Conservation (phyloP, 2,113 vertebrate species). For the Chrysemys picta region DNA sequence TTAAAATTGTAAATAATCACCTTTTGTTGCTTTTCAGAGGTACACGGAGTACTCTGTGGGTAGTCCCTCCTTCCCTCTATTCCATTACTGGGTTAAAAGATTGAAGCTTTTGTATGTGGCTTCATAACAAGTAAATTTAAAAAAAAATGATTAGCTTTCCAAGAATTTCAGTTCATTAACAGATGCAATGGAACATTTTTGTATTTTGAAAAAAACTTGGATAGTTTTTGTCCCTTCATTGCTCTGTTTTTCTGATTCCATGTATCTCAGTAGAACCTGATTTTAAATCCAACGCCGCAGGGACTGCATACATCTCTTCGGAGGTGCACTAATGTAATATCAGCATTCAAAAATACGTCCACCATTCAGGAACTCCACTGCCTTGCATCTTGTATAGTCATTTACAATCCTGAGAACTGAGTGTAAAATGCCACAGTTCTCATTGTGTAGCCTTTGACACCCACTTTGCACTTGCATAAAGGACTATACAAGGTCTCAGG, state of each 20-base stretch:
- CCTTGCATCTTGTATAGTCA: neutral
- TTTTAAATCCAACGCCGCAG: neutral
- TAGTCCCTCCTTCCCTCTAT: conserved; percentile 11
- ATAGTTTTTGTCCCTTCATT: neutral
- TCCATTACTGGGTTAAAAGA: conserved; percentile 55
- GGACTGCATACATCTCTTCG: neutral
- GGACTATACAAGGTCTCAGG: neutral
- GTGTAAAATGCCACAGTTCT: neutral
- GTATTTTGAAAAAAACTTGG: conserved; percentile 20
- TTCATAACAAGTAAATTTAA: conserved; percentile 32
- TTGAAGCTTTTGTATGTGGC: conserved; percentile 54
- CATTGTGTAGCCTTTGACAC: neutral
- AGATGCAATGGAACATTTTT: conserved; percentile 19
- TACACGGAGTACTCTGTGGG: conserved; percentile 35
- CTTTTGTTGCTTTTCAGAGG: conserved; percentile 60
- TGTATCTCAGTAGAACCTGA: neutral
- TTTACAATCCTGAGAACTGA: neutral
- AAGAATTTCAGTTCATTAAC: conserved; percentile 47
- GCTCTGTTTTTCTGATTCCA: neutral
- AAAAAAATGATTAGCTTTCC: conserved; percentile 66
- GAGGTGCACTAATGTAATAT: neutral
- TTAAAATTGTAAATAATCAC: conserved; percentile 70
- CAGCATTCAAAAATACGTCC: neutral
- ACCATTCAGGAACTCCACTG: neutral
- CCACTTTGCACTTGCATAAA: neutral